Base-by-base conservation (phyloP, 2,888 invertebrate genomes). In the Fragum sueziense region DNA sequence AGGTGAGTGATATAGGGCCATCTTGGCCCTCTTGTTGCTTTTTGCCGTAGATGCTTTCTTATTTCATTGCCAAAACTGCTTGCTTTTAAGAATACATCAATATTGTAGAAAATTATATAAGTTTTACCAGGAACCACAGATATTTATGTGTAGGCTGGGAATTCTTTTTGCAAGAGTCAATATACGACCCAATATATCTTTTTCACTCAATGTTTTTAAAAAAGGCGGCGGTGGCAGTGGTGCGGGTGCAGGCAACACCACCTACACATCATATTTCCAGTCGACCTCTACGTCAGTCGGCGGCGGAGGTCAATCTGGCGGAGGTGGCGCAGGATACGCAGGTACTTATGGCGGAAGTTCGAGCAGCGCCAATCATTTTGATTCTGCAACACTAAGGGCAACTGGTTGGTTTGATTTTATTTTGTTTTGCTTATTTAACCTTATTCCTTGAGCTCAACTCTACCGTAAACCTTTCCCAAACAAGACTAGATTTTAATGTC, bases 311-410 rank as follows among this genome's bases (percentile, higher is more conserved):
- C 86, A 73, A 0, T 87, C 81, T 27, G 88, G 80, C 11, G 86
- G 81, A 9, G 20, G 85, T 25, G 86, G 74, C 0, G 87, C 81
- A 29, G 86, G 79, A 17, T n/a, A n/a, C n/a, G 86, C 81, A 11
- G 86, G 77, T 17, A 87, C 84, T 34, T 85, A 74, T 1, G 78
- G 68, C 31, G 74, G 70, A 29, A 41, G 34, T 14, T 73, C 65
- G 41, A 68, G 70, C 4, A 78, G 37, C 51, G 80, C 62, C 6
- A 77, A 72, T 62, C 51, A 74, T 17, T 57, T 68, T 74, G 90
- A 90, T 77, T 86, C 88, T 1, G 88, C 90, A 29, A 90, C 89
- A 57, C 84, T 90, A 11, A 80, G 90, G 59, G 90, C 89, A 34
- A 90, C 89, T n/a, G 89, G 89, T 72, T 87, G 86, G 68, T 89